Conservation (phyloP, 2,113 vertebrate genomes). For the Aphelocoma coerulescens region DNA sequence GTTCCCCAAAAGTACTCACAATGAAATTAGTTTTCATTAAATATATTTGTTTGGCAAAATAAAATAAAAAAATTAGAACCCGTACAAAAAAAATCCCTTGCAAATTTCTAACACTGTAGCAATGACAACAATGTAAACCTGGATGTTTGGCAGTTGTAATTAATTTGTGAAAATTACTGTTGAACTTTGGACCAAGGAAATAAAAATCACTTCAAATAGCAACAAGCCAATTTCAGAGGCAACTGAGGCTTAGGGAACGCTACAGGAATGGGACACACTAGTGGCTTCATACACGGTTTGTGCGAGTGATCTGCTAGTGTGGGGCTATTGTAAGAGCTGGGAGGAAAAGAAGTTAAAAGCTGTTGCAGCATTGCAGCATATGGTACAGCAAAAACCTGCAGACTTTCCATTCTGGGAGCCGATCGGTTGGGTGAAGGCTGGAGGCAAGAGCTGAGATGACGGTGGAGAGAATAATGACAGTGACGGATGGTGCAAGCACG, state of each 20-base stretch:
- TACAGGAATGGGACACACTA: slow-evolving; percentile 31
- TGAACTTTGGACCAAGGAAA: slow-evolving; percentile 38
- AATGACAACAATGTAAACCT: slow-evolving; percentile 61
- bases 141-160: slow-evolving; percentile 54
- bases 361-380: slow-evolving; percentile 31
- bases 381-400: slow-evolving; percentile 41
- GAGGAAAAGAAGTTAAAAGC: slow-evolving; percentile 32
- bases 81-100: slow-evolving; percentile 72
- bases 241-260: slow-evolving; percentile 40
- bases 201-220: background rate
- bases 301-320: slow-evolving; percentile 30
- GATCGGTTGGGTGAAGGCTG: background rate
- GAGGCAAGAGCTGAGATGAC: background rate
- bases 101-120: slow-evolving; percentile 63
- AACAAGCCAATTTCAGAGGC: slow-evolving; percentile 42
- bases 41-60: slow-evolving; percentile 79
- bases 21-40: slow-evolving; percentile 76
- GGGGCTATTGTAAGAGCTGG: background rate
- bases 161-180: slow-evolving; percentile 26
- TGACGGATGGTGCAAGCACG: background rate
- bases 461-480: background rate
- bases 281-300: slow-evolving; percentile 59
- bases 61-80: slow-evolving; percentile 72
- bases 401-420: background rate
- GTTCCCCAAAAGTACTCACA: slow-evolving; percentile 64